Conservation (phyloP, 2,888 invertebrate species). For the Nezara viridula region DNA sequence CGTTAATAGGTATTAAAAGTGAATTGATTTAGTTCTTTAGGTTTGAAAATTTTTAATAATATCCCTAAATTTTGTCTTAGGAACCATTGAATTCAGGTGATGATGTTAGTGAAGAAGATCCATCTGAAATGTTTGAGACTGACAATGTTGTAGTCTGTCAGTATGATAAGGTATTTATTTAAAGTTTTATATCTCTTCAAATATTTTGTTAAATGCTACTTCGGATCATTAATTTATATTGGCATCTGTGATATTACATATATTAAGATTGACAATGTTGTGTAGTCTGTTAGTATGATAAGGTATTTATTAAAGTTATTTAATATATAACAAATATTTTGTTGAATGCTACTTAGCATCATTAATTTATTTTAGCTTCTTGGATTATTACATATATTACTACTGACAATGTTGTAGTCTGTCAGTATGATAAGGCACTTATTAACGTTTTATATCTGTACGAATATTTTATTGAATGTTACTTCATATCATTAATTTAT, state of each 20-base stretch:
- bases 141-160: conserved; percentile 99
- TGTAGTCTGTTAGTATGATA: too few species aligned
- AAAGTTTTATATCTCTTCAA: background rate
- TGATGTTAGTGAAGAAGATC: conserved; percentile 97
- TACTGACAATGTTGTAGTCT: too few species aligned
- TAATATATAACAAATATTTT: too few species aligned
- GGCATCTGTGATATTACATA: background rate
- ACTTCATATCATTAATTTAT: too few species aligned
- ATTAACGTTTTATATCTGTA: too few species aligned
- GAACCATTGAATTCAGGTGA: conserved; percentile 97
- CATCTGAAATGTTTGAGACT: conserved; percentile 95
- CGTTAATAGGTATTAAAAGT: background rate
- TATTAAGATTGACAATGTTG: too few species aligned
- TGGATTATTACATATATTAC: too few species aligned
- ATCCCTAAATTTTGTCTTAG: conserved; percentile 69
- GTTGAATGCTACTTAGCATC: too few species aligned
- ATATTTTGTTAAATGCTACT: background rate
- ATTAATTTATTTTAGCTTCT: too few species aligned
- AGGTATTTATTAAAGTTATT: too few species aligned
- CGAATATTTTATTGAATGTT: too few species aligned
- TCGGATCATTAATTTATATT: background rate
- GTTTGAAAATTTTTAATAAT: background rate
- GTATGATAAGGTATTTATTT: conserved; percentile 89
- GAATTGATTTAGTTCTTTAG: background rate
- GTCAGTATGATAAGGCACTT: too few species aligned